These are phyloP conservation scores for Lordiphosa collinella DNA, from an alignment of 1,140 invertebrate genomes.

Conservation along the genomic window DNA sequence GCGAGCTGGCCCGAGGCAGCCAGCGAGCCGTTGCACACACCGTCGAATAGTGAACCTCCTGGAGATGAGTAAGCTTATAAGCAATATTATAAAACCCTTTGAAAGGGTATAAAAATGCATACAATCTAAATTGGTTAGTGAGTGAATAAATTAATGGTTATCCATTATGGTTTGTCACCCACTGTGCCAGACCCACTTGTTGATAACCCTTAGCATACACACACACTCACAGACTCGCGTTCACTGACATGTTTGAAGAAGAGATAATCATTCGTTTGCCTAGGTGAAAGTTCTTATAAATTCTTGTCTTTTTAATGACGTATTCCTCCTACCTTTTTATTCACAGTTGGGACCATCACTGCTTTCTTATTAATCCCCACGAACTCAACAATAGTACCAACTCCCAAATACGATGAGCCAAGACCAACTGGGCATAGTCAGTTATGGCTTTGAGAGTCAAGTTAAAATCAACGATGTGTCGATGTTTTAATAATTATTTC, in stretches of 20 bases:
- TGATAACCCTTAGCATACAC: slow-evolving; percentile 33
- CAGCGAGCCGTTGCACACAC: too few relatives aligned
- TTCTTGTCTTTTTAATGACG: slow-evolving; percentile 54
- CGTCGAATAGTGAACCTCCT: too few relatives aligned
- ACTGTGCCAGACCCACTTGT: slow-evolving; percentile 17
- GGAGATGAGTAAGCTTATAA: too few relatives aligned
- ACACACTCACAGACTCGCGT: slow-evolving; percentile 9
- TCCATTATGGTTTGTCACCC: too few relatives aligned
- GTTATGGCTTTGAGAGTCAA: slow-evolving; percentile 44
- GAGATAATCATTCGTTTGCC: slow-evolving; percentile 4
- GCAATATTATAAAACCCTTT: too few relatives aligned
- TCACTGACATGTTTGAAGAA: slow-evolving; percentile 29
- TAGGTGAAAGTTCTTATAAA: slow-evolving; percentile 48
- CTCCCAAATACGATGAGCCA: slow-evolving; percentile 44
- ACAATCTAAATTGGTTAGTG: too few relatives aligned
- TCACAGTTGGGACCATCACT: too few relatives aligned
- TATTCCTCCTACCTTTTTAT: slow-evolving; percentile 31
- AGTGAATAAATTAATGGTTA: too few relatives aligned
- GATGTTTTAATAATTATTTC: too few relatives aligned
- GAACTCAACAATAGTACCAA: slow-evolving; percentile 42
- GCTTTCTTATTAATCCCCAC: slow-evolving; percentile 30
- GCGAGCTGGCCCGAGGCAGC: too few relatives aligned
- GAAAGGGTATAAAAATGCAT: too few relatives aligned
- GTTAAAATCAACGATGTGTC: slow-evolving; percentile 53
- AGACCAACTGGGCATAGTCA: slow-evolving; percentile 17